phyloP scores from a whole-genome alignment of 2,888 invertebrate species.

The Alsophila aescularia region DNA sequence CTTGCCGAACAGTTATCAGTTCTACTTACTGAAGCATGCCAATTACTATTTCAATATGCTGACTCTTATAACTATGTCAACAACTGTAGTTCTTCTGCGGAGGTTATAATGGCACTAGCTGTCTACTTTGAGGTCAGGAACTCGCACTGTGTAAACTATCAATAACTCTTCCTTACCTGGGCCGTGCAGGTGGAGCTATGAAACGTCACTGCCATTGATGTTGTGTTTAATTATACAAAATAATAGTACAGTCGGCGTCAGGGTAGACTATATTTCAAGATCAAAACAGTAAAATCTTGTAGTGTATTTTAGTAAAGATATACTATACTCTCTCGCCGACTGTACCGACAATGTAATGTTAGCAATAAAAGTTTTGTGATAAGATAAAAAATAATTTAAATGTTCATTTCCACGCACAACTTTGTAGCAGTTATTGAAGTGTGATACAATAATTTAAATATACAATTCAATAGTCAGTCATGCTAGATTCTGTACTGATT shows the following conservation, averaged over 20 bases:
- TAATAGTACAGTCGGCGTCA: constrained; percentile 19
- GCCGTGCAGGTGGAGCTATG: background rate
- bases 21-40: no score
- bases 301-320: background rate
- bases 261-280: background rate
- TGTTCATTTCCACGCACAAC: constrained; percentile 68
- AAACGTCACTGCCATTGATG: constrained; percentile 64
- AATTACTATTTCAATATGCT: no score
- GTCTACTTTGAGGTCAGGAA: no score
- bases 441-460: constrained; percentile 42
- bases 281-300: background rate
- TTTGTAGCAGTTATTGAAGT: constrained; percentile 41
- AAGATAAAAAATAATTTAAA: constrained; percentile 54
- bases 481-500: constrained; percentile 2
- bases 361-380: constrained; percentile 81
- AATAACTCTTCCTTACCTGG: background rate
- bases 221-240: constrained; percentile 50
- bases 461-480: constrained; percentile 38
- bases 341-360: constrained; percentile 59
- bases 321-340: constrained; percentile 27
- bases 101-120: no score
- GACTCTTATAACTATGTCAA: no score
- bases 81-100: no score
- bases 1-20: no score
- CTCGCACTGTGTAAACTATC: no score